Conservation (phyloP, 2,797 vertebrate species). For the Clarias laeviceps region DNA sequence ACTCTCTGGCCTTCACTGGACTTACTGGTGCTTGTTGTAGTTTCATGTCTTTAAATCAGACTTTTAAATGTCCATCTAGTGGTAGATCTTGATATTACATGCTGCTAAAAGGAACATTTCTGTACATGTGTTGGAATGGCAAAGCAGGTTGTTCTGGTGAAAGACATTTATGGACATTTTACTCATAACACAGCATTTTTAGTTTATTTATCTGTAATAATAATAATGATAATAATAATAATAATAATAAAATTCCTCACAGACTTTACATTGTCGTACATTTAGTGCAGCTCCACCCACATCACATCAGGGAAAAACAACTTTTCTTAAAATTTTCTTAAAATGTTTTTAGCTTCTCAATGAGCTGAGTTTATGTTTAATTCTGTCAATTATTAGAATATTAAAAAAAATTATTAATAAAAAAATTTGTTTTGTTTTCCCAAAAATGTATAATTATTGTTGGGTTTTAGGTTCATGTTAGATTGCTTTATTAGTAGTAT, state of each 20-base stretch:
- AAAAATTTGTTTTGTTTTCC: too few species aligned
- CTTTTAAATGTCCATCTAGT: constrained; percentile 21
- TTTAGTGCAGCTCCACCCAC: not conserved
- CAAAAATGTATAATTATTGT: too few species aligned
- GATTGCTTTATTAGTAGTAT: too few species aligned
- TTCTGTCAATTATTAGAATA: not conserved
- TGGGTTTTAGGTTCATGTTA: too few species aligned
- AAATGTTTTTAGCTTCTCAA: not conserved
- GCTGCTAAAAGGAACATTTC: too few species aligned
- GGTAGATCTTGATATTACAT: not conserved
- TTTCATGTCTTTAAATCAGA: not conserved
- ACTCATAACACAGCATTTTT: too few species aligned
- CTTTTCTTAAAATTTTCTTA: not conserved
- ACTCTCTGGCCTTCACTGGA: not conserved
- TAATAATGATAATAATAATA: too few species aligned
- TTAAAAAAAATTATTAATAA: too few species aligned
- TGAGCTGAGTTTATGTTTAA: not conserved
- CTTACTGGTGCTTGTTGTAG: not conserved
- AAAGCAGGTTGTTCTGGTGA: not conserved
- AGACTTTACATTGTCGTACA: not conserved
- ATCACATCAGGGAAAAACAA: not conserved
- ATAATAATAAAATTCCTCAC: not conserved
- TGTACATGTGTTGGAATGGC: not conserved
- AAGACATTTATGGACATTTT: not conserved
- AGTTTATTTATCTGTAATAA: too few species aligned